Percentiles rank a stretch among this genome's conserved stretches.
phyloP scores from a whole-genome alignment of 2,797 vertebrate species.

The Margarornis squamiger region DNA sequence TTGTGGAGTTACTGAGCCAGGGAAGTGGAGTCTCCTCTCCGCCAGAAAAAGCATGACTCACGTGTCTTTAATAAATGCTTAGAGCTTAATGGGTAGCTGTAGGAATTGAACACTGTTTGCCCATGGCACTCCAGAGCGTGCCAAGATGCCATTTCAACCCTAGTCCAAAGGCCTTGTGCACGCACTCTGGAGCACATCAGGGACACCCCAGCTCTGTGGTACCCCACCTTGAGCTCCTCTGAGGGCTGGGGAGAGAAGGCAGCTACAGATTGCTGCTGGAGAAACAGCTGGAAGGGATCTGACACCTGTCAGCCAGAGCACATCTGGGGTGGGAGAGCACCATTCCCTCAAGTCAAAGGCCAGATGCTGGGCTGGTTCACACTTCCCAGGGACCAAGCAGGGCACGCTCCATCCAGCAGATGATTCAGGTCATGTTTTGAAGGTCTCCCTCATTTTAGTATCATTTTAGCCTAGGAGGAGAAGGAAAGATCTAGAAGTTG shows the following conservation, averaged over 20 bases:
- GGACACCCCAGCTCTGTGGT: neutral
- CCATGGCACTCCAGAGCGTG: fast-evolving
- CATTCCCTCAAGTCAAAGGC: fast-evolving
- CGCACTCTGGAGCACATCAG: neutral
- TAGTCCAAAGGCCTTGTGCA: neutral
- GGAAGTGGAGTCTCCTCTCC: neutral
- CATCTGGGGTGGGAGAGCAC: neutral
- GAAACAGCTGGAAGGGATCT: neutral
- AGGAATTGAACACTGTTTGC: neutral
- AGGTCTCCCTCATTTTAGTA: neutral
- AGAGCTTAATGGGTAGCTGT: neutral
- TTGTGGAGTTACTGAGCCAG: neutral
- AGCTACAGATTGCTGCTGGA: neutral
- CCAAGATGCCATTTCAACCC: neutral
- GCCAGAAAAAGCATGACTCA: neutral
- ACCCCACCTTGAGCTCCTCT: neutral
- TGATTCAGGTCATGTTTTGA: neutral
- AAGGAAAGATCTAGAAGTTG: neutral
- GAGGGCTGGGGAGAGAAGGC: neutral
- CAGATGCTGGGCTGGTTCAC: neutral
- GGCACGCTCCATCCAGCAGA: neutral
- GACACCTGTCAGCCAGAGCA: neutral
- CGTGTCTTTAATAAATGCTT: neutral
- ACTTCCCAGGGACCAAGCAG: neutral
- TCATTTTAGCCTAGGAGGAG: neutral